Percentiles rank a stretch among this genome's conserved stretches.
phyloP scores from a whole-genome alignment of 2,797 vertebrate species.

The Euthynnus affinis region DNA sequence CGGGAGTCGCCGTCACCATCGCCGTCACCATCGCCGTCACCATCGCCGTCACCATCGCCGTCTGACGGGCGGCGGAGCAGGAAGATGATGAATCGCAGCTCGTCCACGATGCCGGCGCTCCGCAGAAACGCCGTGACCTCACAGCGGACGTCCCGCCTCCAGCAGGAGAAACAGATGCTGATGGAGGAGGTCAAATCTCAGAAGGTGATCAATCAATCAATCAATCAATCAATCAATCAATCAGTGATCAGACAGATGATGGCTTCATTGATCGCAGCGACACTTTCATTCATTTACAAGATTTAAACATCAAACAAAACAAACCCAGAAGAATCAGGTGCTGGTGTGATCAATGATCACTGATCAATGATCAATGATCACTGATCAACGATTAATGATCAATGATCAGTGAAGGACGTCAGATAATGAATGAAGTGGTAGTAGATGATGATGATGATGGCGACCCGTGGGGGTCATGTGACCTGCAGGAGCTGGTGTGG shows the following conservation, averaged over 20 bases:
- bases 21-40: too few species aligned
- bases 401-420: too few species aligned
- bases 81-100: conserved; percentile 79
- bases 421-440: too few species aligned
- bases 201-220: conserved; percentile 86
- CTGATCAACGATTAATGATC: too few species aligned
- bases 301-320: too few species aligned
- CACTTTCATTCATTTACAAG: too few species aligned
- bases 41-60: neutral
- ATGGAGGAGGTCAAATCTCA: conserved; percentile 91
- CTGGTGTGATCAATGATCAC: too few species aligned
- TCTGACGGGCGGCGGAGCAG: conserved; percentile 42
- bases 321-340: too few species aligned
- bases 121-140: conserved; percentile 61
- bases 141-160: conserved; percentile 80
- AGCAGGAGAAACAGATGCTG: conserved; percentile 89
- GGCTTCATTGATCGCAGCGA: neutral
- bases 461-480: neutral
- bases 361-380: too few species aligned
- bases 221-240: too few species aligned
- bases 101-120: conserved; percentile 65
- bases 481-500: conserved; percentile 90
- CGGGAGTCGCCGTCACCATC: conserved; percentile 14
- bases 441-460: too few species aligned
- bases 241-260: neutral